Evolutionary conservation across 2,797 vertebrate species (phyloP), one percentile per base, ranked within the genome.

Genomic region (Meriones psammophilus): DNA sequence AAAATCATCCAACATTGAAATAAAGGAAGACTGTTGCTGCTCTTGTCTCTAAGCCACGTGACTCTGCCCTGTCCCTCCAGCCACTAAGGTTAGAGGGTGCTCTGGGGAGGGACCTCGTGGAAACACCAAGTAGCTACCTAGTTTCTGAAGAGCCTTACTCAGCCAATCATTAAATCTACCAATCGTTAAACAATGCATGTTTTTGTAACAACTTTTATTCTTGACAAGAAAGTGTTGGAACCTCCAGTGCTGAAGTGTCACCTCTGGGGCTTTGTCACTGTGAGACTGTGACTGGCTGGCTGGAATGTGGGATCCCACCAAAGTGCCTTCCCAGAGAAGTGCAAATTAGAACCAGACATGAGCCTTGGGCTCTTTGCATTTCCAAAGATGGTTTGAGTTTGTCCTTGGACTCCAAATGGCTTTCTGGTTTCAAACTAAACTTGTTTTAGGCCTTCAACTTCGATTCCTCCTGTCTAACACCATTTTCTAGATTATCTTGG

Each of bases 361-460:
- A 50, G 50, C 15, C 58, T 71, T 85, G 64, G 78, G 33, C 50
- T 87, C 60, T 84, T 56, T 66, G 42, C 30, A 10, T 76, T 64
- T 86, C 78, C 83, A 92, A 97, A 96, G 62, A 91, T 81, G 93
- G 42, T 96, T 87, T 97, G 73, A 89, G 46, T 94, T 92, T 97
- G 26, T 84, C 73, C 64, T 76, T 92, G 92, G 73, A 87, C 62
- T 89, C 56, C 42, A 79, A 95, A 86, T 30, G 62, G 39, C 50
- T 50, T 89, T 76, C 87, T 73, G 28, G 69, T 92, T 93, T 94
- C 83, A 92, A 76, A 69, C 62, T 66, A 83, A 92, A 93, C 86
- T 90, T 90, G 22, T 76, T 87, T 92, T 78, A 33, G 33, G 26
- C 87, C 46, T 66, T 80, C 14, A 58, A 9, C 13, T 30, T 88